Evolutionary conservation across 2,113 vertebrate genomes (phyloP), one percentile per base, ranked within the genome.

Genomic region (Balaeniceps rex): DNA sequence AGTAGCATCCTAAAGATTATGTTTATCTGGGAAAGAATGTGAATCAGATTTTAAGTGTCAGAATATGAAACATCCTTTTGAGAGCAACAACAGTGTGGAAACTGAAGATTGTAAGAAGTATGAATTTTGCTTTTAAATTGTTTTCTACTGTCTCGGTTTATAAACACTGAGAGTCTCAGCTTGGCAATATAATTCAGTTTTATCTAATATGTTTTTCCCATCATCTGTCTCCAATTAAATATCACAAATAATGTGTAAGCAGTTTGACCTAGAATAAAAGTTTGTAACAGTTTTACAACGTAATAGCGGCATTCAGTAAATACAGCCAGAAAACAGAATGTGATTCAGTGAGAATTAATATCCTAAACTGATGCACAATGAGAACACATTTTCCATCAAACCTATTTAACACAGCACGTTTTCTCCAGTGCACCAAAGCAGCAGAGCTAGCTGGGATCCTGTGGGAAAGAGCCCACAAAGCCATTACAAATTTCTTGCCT

Each of bases 311-410:
- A 60, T 87, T 96, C 66, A 86, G 83, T 61, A 94, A 93, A 84
- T 40, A 87, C 38, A 90, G 69, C 49, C 26, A 88, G 91, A 79
- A 94, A 90, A 69, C 54, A 71, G 15, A 88, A 86, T 34, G 36
- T 42, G 72, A 84, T 91, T 93, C 84, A 90, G 22, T 58, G 83
- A 91, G 74, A 88, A 90, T 88, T 95, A 91, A 91, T 74, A 83
- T 42, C 63, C 38, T 72, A 63, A 92, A 91, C 0, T 83, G 61
- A 90, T 28, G 21, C 49, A 95, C 57, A 89, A 74, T 51, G 58
- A 95, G 87, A 96, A 85, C 25, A 77, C 54, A 60, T 63, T 89
- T 93, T 94, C 84, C 58, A 40, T 79, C 87, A 93, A 65, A 87
- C 6, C 26, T 74, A 25, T 72, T 55, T 80, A 72, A 84, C 34